Percentiles rank a stretch among this genome's conserved stretches.
Evolutionary conservation across 2,113 vertebrate genomes (phyloP).

Genomic region (Lipotes vexillifer): DNA sequence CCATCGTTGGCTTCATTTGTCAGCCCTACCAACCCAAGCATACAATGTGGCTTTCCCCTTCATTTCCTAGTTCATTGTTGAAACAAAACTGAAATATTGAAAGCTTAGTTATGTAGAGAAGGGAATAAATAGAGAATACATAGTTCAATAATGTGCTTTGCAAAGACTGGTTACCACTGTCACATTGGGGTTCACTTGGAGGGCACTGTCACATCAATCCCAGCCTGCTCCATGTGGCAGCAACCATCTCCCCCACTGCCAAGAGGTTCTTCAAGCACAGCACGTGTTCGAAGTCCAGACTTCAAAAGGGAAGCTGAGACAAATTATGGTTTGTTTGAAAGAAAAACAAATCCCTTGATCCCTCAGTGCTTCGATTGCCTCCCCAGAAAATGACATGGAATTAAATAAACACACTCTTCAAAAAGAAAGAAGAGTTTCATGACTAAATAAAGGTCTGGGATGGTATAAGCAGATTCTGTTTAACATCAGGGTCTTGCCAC

Average conservation of each 20-base stretch:
- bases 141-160: neutral
- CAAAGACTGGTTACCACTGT: neutral
- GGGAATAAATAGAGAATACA: neutral
- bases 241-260: neutral
- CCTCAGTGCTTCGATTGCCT: neutral
- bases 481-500: neutral
- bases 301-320: conserved; percentile 80
- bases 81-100: neutral
- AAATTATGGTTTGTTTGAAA: neutral
- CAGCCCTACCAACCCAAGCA: neutral
- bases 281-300: conserved; percentile 78
- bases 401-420: neutral
- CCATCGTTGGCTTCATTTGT: neutral
- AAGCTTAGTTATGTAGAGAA: neutral
- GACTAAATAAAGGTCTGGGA: neutral
- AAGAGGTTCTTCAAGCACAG: neutral
- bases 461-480: neutral
- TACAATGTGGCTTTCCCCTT: neutral
- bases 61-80: neutral
- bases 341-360: neutral
- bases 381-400: neutral
- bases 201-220: neutral
- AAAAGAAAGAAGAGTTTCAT: neutral
- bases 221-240: neutral
- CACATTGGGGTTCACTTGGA: neutral